phyloP scores from a whole-genome alignment of 2,113 vertebrate genomes.

The Poeciliopsis occidentalis region DNA sequence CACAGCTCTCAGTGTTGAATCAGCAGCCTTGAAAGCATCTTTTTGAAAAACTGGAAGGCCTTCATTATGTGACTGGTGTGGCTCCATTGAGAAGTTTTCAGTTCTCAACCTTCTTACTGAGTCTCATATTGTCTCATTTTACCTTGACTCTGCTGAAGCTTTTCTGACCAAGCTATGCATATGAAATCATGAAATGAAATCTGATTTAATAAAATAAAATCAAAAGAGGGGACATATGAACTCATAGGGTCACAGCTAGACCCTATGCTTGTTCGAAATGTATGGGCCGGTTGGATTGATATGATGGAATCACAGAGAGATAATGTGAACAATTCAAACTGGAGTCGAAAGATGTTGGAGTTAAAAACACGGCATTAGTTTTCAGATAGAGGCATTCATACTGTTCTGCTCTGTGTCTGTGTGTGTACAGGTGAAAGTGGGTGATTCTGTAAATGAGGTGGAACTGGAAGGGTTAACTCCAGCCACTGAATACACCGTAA shows the following conservation, averaged over 20 bases:
- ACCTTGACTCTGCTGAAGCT: background rate
- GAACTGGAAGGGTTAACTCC: slow-evolving; percentile 87
- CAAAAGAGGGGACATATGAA: too few relatives aligned
- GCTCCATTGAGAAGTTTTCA: background rate
- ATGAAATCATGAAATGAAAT: background rate
- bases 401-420: slow-evolving; percentile 2
- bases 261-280: background rate
- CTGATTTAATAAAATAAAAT: too few relatives aligned
- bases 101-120: background rate
- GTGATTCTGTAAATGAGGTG: slow-evolving; percentile 84
- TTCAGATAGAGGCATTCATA: slow-evolving; percentile 2
- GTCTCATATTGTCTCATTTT: background rate
- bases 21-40: background rate
- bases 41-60: background rate
- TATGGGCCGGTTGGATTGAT: background rate
- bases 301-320: background rate
- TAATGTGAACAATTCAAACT: background rate
- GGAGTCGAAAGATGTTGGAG: background rate
- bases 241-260: background rate
- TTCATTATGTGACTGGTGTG: background rate
- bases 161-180: background rate
- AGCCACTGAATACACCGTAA: slow-evolving; percentile 94
- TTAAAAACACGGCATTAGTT: background rate
- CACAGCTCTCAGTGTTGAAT: background rate
- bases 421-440: slow-evolving; percentile 88